These are phyloP conservation scores for Ascidia mentula DNA, from an alignment of 23 tunicate genomes.

Conservation along the genomic window DNA sequence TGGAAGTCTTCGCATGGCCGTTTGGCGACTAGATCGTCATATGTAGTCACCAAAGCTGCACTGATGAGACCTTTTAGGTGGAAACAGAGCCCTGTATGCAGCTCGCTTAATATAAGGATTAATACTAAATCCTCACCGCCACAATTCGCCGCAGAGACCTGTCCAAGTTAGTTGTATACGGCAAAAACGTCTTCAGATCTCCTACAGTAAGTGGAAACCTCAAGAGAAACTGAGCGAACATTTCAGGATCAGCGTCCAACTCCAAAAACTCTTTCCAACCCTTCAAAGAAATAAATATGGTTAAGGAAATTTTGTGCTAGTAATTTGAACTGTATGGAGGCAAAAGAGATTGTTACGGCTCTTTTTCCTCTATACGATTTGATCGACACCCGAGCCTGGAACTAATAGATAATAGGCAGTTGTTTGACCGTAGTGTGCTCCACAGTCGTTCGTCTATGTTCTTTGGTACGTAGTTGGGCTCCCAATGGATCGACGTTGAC, in stretches of 20 bases:
- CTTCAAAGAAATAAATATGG: constrained; percentile 10
- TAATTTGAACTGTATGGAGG: background rate
- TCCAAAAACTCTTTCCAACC: constrained; percentile 41
- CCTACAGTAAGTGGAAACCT: constrained; percentile 31
- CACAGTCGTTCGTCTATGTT: too few species aligned
- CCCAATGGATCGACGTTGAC: too few species aligned
- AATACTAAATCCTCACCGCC: constrained; percentile 39
- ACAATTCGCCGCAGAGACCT: constrained; percentile 26
- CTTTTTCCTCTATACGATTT: too few species aligned
- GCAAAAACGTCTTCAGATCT: constrained; percentile 30
- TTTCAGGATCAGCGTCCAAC: constrained; percentile 46
- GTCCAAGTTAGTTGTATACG: constrained; percentile 40
- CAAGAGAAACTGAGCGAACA: constrained; percentile 18
- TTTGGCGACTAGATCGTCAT: too few species aligned
- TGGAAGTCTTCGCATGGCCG: too few species aligned
- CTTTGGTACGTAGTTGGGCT: too few species aligned
- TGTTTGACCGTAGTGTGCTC: too few species aligned
- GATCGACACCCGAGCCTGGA: too few species aligned
- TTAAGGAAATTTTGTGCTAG: background rate
- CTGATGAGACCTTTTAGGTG: too few species aligned
- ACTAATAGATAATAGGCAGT: too few species aligned
- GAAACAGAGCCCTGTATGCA: background rate
- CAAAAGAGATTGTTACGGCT: background rate
- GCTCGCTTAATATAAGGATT: background rate
- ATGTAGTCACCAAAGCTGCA: too few species aligned